Base-by-base conservation (phyloP, 2,797 vertebrate species). In the Paedocypris micromegethes region DNA sequence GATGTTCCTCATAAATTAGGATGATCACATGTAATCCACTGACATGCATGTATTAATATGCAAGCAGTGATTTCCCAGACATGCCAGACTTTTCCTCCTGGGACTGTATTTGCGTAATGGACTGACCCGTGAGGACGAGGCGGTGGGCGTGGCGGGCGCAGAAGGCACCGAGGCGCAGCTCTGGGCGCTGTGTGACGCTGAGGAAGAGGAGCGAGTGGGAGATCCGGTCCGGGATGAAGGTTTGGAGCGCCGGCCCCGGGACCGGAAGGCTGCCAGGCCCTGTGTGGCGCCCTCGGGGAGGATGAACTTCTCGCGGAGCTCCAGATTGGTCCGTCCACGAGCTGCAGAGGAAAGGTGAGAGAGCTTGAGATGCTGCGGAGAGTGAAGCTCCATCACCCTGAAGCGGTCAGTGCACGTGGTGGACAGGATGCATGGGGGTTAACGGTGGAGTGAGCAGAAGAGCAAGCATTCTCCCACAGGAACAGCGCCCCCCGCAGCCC, bases 291-390 rank as follows among this genome's bases (percentile, higher is more conserved):
- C 96, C 61, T 98, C 96, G 0, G 95, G 96, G 6, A 98, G 86
- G 86, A 98, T 98, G 86, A 98, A 98, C 80, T 98, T 98, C 86
- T 98, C 96, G 57, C 96, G 86, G 54, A 98, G 89, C 80, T 98
- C 96, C 56, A 98, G 88, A 89, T 98, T 98, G 77, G 96, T 98
- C 68, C 96, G 90, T 52, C 96, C 96, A 7, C 96, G 93, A 51
- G 96, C 96, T 98, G 85, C 23, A 72, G 60, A 5, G 66, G 4
- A 61, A 23, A 23, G 23, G 23, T 1, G 1, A 23, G 23, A 23
- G 23, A 23, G 23, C 23, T 23, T 23, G 23, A 23, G 23, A 23
- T 23, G 23, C 23, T 23, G 23, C 1, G 23, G 23, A 23, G 23
- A 23, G 23, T 23, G 23, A 23, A 23, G 23, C 23, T 23, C 23